Conservation (phyloP, 2,797 vertebrate species). For the Erpetoichthys calabaricus region DNA sequence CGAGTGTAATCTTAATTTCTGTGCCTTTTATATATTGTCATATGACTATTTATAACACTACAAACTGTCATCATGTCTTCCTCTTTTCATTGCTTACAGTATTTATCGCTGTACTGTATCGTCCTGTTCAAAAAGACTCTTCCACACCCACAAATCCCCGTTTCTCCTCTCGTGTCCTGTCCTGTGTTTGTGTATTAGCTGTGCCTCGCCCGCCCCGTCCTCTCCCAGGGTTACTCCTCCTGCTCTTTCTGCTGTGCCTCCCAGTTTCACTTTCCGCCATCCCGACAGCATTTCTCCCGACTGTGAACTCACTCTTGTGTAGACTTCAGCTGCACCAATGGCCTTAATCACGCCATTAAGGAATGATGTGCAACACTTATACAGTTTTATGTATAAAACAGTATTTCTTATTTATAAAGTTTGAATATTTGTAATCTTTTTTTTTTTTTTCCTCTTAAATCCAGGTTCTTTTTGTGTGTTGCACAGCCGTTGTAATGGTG, state of each 20-base stretch:
- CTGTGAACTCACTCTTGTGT: constrained; percentile 17
- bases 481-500: constrained; percentile 25
- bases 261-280: no score
- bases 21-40: no score
- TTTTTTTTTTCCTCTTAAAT: constrained; percentile 29
- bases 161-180: no score
- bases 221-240: not conserved
- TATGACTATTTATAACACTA: no score
- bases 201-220: not conserved
- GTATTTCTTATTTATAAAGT: constrained; percentile 96
- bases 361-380: constrained; percentile 61
- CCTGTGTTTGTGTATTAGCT: not conserved
- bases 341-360: constrained; percentile 46
- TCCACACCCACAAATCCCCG: not conserved
- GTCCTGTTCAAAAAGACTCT: constrained; percentile 10
- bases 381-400: constrained; percentile 73
- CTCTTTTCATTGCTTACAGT: no score
- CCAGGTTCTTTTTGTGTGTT: constrained; percentile 31
- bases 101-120: no score
- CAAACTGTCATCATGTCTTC: no score
- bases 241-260: constrained; percentile 10
- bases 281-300: constrained; percentile 11
- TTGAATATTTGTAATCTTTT: constrained; percentile 68
- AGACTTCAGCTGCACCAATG: constrained; percentile 30
- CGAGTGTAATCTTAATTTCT: no score